These are phyloP conservation scores for Microtus pennsylvanicus DNA, from an alignment of 2,113 vertebrate species.

Conservation along the genomic window DNA sequence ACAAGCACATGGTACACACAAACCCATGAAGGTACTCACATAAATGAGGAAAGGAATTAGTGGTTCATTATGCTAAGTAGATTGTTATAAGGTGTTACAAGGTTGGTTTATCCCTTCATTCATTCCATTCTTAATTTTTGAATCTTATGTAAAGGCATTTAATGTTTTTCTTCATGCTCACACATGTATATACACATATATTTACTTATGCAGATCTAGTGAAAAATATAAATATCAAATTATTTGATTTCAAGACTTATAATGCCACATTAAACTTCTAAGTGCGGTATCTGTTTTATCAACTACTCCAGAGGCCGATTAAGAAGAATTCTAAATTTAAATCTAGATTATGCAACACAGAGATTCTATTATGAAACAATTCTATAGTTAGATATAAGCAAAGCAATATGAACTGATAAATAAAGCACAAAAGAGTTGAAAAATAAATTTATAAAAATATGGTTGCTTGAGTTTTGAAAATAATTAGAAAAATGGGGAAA, in stretches of 20 bases:
- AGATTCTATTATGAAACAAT: background rate
- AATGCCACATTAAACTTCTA: background rate
- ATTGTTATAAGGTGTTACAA: background rate
- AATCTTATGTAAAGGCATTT: background rate
- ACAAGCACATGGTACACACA: background rate
- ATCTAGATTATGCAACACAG: background rate
- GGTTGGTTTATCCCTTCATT: background rate
- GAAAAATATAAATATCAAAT: background rate
- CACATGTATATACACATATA: slow-evolving; percentile 52
- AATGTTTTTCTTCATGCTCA: background rate
- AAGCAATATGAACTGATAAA: background rate
- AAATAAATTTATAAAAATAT: background rate
- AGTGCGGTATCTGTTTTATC: background rate
- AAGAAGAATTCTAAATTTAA: background rate
- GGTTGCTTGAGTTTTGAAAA: background rate
- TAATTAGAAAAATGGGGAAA: background rate
- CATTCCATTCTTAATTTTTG: background rate
- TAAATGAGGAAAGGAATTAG: background rate
- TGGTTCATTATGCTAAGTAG: background rate
- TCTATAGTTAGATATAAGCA: background rate
- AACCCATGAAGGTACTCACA: background rate
- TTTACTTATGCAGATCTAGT: background rate
- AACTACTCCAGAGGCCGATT: background rate
- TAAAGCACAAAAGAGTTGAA: background rate
- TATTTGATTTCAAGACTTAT: background rate